Conservation (phyloP, 2,888 invertebrate species). For the Machimus rusticus region DNA sequence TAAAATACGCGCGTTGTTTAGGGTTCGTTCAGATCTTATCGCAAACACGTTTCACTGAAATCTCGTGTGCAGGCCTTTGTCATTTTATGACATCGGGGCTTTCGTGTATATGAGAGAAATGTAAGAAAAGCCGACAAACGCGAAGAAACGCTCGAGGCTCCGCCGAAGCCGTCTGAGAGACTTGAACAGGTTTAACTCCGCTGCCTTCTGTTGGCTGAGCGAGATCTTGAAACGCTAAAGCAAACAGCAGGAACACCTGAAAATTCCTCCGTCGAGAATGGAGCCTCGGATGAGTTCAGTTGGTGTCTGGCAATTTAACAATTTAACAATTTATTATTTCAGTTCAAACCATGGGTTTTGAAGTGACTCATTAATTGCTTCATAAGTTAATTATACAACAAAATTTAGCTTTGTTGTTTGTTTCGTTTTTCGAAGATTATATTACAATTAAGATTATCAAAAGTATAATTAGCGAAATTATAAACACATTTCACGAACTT, state of each 20-base stretch:
- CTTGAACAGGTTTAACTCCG: neutral
- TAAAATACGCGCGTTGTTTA: neutral
- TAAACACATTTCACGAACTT: too few relatives aligned
- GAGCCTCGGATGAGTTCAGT: neutral
- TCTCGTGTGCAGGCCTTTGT: neutral
- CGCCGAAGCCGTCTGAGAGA: neutral
- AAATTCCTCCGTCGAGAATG: neutral
- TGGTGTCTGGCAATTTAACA: neutral
- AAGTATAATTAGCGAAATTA: too few relatives aligned
- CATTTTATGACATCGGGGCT: neutral
- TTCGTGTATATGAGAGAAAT: neutral
- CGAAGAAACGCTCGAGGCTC: neutral
- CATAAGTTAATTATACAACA: too few relatives aligned
- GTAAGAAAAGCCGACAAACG: neutral
- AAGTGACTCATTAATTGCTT: neutral
- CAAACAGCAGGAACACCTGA: neutral
- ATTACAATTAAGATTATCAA: too few relatives aligned
- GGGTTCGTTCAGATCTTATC: neutral
- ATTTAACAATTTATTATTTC: neutral
- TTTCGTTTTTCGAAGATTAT: neutral
- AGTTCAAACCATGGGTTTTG: neutral
- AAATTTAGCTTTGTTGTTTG: neutral
- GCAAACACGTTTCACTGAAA: neutral
- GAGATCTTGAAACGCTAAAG: neutral
- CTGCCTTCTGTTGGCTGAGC: neutral